Evolutionary conservation across 2,113 vertebrate species (phyloP).

Genomic region (Octodon degus): DNA sequence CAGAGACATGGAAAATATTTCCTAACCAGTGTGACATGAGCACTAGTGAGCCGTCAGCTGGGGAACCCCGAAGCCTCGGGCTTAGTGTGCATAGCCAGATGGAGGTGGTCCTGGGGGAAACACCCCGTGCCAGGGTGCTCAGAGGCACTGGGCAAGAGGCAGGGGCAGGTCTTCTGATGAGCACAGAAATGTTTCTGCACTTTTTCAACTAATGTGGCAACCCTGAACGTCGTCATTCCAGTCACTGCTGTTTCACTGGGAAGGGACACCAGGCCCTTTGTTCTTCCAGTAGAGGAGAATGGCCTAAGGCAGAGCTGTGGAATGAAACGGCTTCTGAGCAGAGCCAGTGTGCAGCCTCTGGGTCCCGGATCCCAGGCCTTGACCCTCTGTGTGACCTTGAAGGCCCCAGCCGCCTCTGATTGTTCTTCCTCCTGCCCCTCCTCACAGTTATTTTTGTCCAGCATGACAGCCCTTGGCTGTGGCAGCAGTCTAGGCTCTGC

Average conservation of each 20-base stretch:
- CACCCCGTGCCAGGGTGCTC: not conserved
- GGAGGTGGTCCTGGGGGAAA: not conserved
- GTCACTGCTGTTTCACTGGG: not conserved
- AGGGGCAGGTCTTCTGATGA: not conserved
- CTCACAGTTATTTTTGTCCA: slow-evolving; percentile 70
- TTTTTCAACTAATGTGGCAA: not conserved
- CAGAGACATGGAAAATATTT: not conserved
- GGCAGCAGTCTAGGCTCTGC: slow-evolving; percentile 58
- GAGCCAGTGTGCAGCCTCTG: slow-evolving; percentile 25
- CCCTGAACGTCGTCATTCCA: not conserved
- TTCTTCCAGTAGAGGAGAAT: not conserved
- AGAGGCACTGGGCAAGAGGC: not conserved
- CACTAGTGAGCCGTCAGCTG: not conserved
- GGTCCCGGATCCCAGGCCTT: slow-evolving; percentile 64
- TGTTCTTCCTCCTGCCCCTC: slow-evolving; percentile 48
- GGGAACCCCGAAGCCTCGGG: not conserved
- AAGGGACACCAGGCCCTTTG: not conserved
- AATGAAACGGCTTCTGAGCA: not conserved
- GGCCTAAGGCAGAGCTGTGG: not conserved
- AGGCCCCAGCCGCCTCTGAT: not conserved
- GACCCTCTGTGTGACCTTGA: slow-evolving; percentile 51
- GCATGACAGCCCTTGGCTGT: slow-evolving; percentile 63
- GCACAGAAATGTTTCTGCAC: not conserved
- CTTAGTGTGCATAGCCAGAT: not conserved
- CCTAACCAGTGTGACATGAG: not conserved